phyloP scores from a whole-genome alignment of 1,140 invertebrate species.

The Mizuhopecten yessoensis region DNA sequence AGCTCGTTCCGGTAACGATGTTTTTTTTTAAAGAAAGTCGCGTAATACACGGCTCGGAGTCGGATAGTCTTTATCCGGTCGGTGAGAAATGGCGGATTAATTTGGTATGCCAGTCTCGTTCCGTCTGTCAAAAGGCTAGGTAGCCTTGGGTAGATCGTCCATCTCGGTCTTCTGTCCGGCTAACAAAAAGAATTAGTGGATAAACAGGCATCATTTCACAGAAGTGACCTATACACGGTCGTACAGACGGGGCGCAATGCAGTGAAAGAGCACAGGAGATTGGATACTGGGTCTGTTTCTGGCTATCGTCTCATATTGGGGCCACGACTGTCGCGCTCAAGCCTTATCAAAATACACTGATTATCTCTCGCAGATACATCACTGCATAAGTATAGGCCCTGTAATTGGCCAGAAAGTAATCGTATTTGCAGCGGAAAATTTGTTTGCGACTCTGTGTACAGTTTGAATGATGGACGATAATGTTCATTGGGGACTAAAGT shows the following conservation, averaged over 20 bases:
- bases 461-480: conserved; percentile 6
- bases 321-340: not conserved
- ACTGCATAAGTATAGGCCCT: not conserved
- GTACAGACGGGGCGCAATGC: not conserved
- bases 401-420: conserved; percentile 34
- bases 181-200: conserved; percentile 27
- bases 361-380: not conserved
- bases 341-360: not conserved
- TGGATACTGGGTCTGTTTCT: not conserved
- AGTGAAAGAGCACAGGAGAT: not conserved
- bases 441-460: conserved; percentile 25
- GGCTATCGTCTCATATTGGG: not conserved
- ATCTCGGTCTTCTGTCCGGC: not conserved
- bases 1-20: not conserved
- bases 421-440: conserved; percentile 17
- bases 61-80: not conserved
- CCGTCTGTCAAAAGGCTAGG: not conserved
- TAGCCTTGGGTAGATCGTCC: not conserved
- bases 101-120: conserved; percentile 25
- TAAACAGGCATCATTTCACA: conserved; percentile 34
- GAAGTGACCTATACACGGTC: not conserved
- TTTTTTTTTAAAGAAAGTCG: not conserved
- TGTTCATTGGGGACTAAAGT: not conserved
- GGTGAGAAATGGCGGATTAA: not conserved
- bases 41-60: not conserved